These are phyloP conservation scores for Helobdella robusta DNA, from an alignment of 2,888 invertebrate species.

Conservation along the genomic window DNA sequence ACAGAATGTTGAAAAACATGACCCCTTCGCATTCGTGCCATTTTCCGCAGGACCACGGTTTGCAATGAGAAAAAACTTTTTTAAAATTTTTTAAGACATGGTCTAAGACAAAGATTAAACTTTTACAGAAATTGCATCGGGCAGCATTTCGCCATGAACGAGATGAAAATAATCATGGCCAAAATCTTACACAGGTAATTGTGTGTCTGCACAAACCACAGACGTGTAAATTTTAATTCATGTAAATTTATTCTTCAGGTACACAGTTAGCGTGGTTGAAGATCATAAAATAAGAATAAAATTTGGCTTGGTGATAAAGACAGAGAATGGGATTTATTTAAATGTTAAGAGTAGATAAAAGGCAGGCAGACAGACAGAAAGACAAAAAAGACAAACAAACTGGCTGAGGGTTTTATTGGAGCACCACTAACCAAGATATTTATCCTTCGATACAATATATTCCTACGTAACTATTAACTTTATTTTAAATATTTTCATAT, in stretches of 20 bases:
- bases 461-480: too few relatives aligned
- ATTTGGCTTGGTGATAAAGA: slow-evolving; percentile 37
- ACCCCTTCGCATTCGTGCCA: slow-evolving; percentile 39
- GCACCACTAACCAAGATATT: too few relatives aligned
- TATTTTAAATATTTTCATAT: too few relatives aligned
- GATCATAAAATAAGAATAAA: slow-evolving; percentile 31
- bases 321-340: slow-evolving; percentile 35
- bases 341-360: slow-evolving; percentile 17
- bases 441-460: too few relatives aligned
- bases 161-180: slow-evolving; percentile 40
- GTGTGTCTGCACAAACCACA: too few relatives aligned
- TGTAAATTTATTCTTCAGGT: slow-evolving; percentile 22
- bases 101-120: too few relatives aligned
- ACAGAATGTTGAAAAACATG: slow-evolving; percentile 37
- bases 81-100: too few relatives aligned
- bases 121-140: slow-evolving; percentile 43
- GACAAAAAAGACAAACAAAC: too few relatives aligned
- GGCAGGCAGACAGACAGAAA: too few relatives aligned
- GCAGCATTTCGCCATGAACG: slow-evolving; percentile 44
- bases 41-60: slow-evolving; percentile 44
- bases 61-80: too few relatives aligned
- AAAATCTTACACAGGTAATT: slow-evolving; percentile 37
- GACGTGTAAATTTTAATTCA: neutral
- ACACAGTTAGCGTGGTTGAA: slow-evolving; percentile 34
- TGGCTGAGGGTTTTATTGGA: too few relatives aligned